Evolutionary conservation across 2,888 invertebrate species (phyloP).

Genomic region (Agriopis marginaria): DNA sequence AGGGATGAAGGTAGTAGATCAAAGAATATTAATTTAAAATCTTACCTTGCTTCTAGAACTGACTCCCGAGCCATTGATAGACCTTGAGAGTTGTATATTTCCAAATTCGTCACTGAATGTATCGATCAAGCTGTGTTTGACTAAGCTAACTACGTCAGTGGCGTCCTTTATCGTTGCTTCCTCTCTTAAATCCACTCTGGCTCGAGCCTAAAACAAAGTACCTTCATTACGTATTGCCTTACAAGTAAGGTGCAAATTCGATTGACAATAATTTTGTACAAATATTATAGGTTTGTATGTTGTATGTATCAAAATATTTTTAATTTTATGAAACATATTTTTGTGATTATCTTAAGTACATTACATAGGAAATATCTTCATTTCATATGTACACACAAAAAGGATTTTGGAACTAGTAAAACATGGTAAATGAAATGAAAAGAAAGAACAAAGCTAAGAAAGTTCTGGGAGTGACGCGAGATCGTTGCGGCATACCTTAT

Average conservation of each 20-base stretch:
- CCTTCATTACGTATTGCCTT: background rate
- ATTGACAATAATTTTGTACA: background rate
- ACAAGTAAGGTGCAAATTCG: background rate
- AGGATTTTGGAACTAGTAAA: too few species aligned
- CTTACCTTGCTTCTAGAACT: slow-evolving; percentile 89
- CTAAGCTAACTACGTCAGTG: slow-evolving; percentile 93
- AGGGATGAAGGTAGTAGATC: background rate
- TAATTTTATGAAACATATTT: background rate
- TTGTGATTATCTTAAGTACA: background rate
- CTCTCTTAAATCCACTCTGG: slow-evolving; percentile 94
- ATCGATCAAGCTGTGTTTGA: slow-evolving; percentile 92
- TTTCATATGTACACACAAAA: too few species aligned
- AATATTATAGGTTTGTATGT: background rate
- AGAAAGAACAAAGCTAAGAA: too few species aligned
- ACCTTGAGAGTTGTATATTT: slow-evolving; percentile 86
- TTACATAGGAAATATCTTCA: background rate
- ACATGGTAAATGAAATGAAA: too few species aligned
- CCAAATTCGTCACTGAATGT: slow-evolving; percentile 91
- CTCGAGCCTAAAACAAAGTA: slow-evolving; percentile 90
- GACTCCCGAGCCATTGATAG: slow-evolving; percentile 91
- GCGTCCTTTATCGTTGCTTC: slow-evolving; percentile 93
- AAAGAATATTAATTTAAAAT: background rate
- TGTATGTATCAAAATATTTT: too few species aligned
- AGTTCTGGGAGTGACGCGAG: too few species aligned
- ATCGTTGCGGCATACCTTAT: too few species aligned